Evolutionary conservation across 2,113 vertebrate species (phyloP).

Genomic region (Catharus fuscescens): DNA sequence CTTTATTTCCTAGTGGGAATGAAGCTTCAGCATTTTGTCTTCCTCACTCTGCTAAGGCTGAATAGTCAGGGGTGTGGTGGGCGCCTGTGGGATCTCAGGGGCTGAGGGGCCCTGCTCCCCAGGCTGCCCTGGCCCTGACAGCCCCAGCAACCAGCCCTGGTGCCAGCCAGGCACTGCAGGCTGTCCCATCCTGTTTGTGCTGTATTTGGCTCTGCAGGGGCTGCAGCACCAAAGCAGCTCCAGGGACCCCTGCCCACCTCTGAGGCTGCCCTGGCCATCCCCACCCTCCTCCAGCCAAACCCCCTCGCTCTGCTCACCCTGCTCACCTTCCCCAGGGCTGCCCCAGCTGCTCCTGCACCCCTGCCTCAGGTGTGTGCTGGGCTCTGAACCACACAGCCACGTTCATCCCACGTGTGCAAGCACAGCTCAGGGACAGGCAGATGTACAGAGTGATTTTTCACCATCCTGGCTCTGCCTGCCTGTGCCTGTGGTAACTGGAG

Average conservation of each 20-base stretch:
- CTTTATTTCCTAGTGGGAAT: not conserved
- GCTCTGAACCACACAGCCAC: rapidly evolving
- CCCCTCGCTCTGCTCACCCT: not conserved
- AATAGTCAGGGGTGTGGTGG: not conserved
- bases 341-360: too few species aligned
- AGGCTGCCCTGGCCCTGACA: not conserved
- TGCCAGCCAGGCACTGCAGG: not conserved
- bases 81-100: not conserved
- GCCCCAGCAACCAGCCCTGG: rapidly evolving
- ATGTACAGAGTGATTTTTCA: rapidly evolving
- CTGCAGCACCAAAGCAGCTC: not conserved
- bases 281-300: too few species aligned
- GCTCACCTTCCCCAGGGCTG: too few species aligned
- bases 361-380: too few species aligned
- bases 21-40: not conserved
- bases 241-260: not conserved
- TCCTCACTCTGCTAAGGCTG: not conserved
- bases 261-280: not conserved
- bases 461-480: rapidly evolving
- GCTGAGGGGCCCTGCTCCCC: not conserved
- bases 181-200: rapidly evolving
- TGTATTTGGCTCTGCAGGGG: rapidly evolving
- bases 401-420: not conserved
- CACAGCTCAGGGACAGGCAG: not conserved
- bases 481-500: rapidly evolving